Conservation (phyloP, 1,140 invertebrate genomes). For the Rhagoletis zephyria region DNA sequence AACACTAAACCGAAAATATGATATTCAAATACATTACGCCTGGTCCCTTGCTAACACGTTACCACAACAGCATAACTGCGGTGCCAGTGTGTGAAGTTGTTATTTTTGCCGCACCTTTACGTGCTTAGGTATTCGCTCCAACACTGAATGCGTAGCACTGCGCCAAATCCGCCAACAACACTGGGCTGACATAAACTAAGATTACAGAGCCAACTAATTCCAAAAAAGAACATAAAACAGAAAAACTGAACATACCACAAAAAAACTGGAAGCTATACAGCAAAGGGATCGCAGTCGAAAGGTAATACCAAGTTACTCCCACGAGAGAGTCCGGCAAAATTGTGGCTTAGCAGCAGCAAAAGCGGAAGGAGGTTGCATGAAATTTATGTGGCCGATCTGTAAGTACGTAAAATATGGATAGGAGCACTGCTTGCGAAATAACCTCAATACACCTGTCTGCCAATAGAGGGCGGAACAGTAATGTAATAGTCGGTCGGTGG, state of each 20-base stretch:
- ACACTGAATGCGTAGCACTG: neutral
- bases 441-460: slow-evolving; percentile 1
- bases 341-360: neutral
- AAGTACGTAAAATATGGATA: slow-evolving; percentile 41
- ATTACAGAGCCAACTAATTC: neutral
- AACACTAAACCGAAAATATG: slow-evolving; percentile 1
- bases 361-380: neutral
- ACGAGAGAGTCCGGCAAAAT: neutral
- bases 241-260: neutral
- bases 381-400: slow-evolving; percentile 28
- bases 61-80: slow-evolving; percentile 2
- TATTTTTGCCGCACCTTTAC: neutral
- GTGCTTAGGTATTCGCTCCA: neutral
- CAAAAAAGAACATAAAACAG: neutral
- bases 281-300: neutral
- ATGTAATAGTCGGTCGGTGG: neutral
- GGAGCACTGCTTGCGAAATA: slow-evolving; percentile 13
- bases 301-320: slow-evolving; percentile 34
- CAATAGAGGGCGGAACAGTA: neutral
- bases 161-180: neutral
- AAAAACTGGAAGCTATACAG: neutral
- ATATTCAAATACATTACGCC: neutral
- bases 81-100: slow-evolving; percentile 26
- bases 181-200: too few species aligned
- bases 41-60: neutral